Evolutionary conservation across 1,140 invertebrate species (phyloP).

Genomic region (Gonioctena quinquepunctata): DNA sequence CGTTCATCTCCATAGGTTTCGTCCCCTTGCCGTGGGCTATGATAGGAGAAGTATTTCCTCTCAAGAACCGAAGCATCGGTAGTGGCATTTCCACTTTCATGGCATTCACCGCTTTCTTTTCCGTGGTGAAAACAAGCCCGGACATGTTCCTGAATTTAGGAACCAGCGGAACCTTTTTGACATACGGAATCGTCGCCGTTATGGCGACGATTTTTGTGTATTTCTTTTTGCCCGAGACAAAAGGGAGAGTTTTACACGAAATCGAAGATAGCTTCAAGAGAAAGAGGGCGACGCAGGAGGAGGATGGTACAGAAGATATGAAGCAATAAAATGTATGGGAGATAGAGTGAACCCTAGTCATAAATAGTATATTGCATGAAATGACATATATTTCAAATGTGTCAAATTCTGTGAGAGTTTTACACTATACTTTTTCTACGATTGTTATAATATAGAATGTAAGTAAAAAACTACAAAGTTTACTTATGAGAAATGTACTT

Average conservation of each 20-base stretch:
- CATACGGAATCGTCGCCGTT: conserved; percentile 69
- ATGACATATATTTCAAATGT: no score
- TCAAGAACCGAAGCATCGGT: conserved; percentile 61
- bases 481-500: no score
- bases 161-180: conserved; percentile 66
- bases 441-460: no score
- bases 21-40: conserved; percentile 72
- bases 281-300: neutral
- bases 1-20: conserved; percentile 63
- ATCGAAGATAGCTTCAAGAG: conserved; percentile 67
- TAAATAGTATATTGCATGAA: no score
- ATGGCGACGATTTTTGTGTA: conserved; percentile 67
- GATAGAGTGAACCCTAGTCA: no score
- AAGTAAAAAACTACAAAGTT: no score
- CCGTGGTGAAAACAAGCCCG: conserved; percentile 72
- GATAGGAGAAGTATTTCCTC: conserved; percentile 68
- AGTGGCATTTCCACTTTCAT: conserved; percentile 66
- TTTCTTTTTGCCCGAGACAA: conserved; percentile 78
- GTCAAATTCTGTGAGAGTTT: no score
- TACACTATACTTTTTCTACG: no score
- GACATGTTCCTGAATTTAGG: conserved; percentile 64
- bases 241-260: conserved; percentile 76
- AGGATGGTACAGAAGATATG: no score
- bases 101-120: conserved; percentile 69
- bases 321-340: no score